These are phyloP conservation scores for Takifugu flavidus DNA, from an alignment of 2,113 vertebrate species.

Conservation along the genomic window DNA sequence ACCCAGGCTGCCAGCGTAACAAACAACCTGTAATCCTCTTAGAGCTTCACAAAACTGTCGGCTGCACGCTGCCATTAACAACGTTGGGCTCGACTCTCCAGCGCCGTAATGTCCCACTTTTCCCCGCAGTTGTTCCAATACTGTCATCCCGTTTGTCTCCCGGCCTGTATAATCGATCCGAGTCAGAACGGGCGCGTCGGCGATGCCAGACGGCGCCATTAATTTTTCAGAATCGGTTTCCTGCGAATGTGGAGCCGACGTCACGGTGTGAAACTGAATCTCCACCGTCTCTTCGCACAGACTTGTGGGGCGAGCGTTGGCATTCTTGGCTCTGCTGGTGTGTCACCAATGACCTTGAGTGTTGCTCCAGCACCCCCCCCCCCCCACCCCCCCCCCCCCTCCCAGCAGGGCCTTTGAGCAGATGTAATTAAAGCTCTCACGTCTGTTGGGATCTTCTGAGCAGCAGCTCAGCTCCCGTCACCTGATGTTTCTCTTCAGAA, in stretches of 20 bases:
- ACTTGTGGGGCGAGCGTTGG: slow-evolving; percentile 23
- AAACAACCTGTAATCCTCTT: slow-evolving; percentile 74
- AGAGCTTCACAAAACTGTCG: slow-evolving; percentile 55
- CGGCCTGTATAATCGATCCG: no score
- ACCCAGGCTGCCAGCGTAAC: slow-evolving; percentile 62
- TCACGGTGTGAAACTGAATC: slow-evolving; percentile 50
- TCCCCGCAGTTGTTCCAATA: slow-evolving; percentile 29
- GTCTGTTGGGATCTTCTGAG: slow-evolving; percentile 56
- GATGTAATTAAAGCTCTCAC: slow-evolving; percentile 71
- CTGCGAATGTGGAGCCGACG: slow-evolving; percentile 50
- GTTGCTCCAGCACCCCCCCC: slow-evolving; percentile 53
- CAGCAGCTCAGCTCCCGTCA: no score
- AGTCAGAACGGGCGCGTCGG: slow-evolving; percentile 5
- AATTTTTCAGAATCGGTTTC: slow-evolving; percentile 35
- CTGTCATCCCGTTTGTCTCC: slow-evolving; percentile 17
- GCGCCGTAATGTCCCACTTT: slow-evolving; percentile 41
- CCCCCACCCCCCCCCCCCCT: slow-evolving; percentile 29
- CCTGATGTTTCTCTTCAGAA: no score
- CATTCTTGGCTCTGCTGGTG: slow-evolving; percentile 22
- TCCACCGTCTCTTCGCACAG: slow-evolving; percentile 17
- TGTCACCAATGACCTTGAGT: slow-evolving; percentile 66
- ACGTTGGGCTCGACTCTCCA: slow-evolving; percentile 41
- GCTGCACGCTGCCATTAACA: slow-evolving; percentile 49
- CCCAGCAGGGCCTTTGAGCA: slow-evolving; percentile 64
- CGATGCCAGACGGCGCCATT: slow-evolving; percentile 2